Percentiles rank a stretch among this genome's conserved stretches.
These are phyloP conservation scores for Zele albiditarsus DNA, from an alignment of 2,888 invertebrate species.

Conservation along the genomic window DNA sequence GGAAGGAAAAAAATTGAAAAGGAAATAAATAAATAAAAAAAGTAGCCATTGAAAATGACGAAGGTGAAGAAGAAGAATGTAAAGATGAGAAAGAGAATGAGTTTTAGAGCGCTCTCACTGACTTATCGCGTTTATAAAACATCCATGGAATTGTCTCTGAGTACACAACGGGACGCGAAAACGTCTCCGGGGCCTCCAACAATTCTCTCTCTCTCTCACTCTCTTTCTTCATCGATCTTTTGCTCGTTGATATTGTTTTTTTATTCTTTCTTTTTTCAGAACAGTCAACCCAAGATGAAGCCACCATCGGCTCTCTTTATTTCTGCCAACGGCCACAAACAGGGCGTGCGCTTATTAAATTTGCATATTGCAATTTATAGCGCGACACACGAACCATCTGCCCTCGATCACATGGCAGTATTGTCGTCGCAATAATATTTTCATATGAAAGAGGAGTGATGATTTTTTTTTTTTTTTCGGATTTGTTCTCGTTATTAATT, in stretches of 20 bases:
- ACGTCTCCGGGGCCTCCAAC: constrained; percentile 13
- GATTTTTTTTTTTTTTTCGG: not conserved
- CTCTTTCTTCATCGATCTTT: too few relatives aligned
- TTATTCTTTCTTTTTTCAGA: not conserved
- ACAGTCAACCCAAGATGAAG: constrained; percentile 11
- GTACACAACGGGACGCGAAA: constrained; percentile 12
- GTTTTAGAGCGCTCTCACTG: not conserved
- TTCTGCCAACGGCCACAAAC: constrained; percentile 36
- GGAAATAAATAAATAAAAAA: too few relatives aligned
- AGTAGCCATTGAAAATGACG: not conserved
- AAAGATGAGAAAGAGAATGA: not conserved
- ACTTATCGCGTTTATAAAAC: constrained; percentile 20
- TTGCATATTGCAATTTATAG: constrained; percentile 67
- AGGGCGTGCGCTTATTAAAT: constrained; percentile 60
- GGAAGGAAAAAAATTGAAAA: too few relatives aligned
- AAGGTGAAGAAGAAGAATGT: not conserved
- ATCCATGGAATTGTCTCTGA: not conserved
- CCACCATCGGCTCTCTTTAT: constrained; percentile 15
- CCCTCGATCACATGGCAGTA: constrained; percentile 63
- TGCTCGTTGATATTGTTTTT: not conserved
- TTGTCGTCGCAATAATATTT: constrained; percentile 49
- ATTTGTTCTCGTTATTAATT: too few relatives aligned
- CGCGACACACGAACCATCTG: constrained; percentile 52
- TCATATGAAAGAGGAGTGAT: not conserved
- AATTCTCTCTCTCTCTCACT: too few relatives aligned